Evolutionary conservation across 1,140 invertebrate genomes (phyloP).

Genomic region (Drosophila albomicans): DNA sequence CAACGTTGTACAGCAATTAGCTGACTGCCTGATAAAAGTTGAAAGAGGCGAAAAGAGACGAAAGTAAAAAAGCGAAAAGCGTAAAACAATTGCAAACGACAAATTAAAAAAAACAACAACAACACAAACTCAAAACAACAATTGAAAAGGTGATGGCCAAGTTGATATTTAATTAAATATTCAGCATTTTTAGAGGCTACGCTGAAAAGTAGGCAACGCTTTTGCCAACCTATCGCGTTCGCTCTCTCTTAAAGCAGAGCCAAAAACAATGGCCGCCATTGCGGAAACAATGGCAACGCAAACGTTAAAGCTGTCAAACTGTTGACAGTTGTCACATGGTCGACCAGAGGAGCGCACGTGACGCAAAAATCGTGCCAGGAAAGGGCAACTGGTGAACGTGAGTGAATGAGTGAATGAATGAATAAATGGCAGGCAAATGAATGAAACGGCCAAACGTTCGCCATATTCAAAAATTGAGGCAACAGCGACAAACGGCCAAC

Average conservation of each 20-base stretch:
- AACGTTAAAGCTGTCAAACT: constrained; percentile 58
- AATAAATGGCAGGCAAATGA: constrained; percentile 70
- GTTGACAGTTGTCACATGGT: constrained; percentile 81
- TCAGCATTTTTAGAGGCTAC: constrained; percentile 47
- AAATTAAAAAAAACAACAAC: constrained; percentile 45
- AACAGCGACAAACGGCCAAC: constrained; percentile 13
- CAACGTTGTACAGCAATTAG: constrained; percentile 74
- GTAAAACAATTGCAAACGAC: constrained; percentile 55
- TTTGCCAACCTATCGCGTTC: constrained; percentile 21
- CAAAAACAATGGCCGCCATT: constrained; percentile 59
- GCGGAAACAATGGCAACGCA: constrained; percentile 55
- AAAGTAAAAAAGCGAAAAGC: constrained; percentile 29
- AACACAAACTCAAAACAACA: constrained; percentile 37
- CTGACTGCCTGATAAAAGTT: constrained; percentile 25
- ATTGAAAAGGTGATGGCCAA: constrained; percentile 62
- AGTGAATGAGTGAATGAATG: constrained; percentile 50
- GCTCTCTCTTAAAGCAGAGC: background rate
- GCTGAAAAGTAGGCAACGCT: constrained; percentile 62
- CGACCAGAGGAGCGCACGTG: constrained; percentile 43
- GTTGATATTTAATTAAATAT: constrained; percentile 80
- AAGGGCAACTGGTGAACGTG: constrained; percentile 51
- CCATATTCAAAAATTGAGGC: constrained; percentile 69
- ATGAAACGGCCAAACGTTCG: constrained; percentile 55
- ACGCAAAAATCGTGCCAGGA: constrained; percentile 34
- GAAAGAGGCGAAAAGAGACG: constrained; percentile 22